Evolutionary conservation across 2,888 invertebrate genomes (phyloP).

Genomic region (Acrocyrtus sp.): DNA sequence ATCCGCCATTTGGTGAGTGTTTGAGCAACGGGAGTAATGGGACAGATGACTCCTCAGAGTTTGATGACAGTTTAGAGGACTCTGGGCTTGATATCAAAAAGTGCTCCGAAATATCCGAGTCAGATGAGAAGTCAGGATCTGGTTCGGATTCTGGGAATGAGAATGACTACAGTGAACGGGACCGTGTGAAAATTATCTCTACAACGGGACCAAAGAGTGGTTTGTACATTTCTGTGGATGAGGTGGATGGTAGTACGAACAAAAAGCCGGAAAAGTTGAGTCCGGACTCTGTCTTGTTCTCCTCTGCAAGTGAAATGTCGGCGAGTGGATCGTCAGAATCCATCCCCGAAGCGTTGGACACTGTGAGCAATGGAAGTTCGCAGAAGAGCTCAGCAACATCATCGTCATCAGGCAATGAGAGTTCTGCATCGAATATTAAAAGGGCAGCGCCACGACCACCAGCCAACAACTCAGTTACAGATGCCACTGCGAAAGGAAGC

Average conservation of each 20-base stretch:
- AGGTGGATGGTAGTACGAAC: constrained; percentile 46
- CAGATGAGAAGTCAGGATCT: constrained; percentile 61
- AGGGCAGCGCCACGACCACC: constrained; percentile 56
- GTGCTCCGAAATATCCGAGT: constrained; percentile 54
- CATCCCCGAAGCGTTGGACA: constrained; percentile 57
- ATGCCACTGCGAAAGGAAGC: constrained; percentile 19
- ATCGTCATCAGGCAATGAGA: neutral
- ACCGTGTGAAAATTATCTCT: constrained; percentile 33
- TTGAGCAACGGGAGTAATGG: constrained; percentile 45
- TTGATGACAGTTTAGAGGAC: constrained; percentile 63
- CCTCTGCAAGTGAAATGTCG: constrained; percentile 60
- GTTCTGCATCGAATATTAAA: constrained; percentile 23
- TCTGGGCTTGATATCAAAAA: constrained; percentile 62
- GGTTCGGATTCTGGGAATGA: constrained; percentile 63
- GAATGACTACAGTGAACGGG: constrained; percentile 59
- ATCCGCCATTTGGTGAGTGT: constrained; percentile 46
- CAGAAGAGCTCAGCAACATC: constrained; percentile 10
- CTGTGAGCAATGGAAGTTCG: constrained; percentile 27
- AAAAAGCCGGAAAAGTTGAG: constrained; percentile 59
- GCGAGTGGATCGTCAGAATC: constrained; percentile 59
- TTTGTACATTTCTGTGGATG: constrained; percentile 61
- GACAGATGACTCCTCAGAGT: constrained; percentile 54
- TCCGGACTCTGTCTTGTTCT: constrained; percentile 62
- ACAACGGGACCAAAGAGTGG: constrained; percentile 35
- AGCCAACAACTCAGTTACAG: neutral